These are phyloP conservation scores for Cyprinella venusta DNA, from an alignment of 2,797 vertebrate genomes.

Conservation along the genomic window DNA sequence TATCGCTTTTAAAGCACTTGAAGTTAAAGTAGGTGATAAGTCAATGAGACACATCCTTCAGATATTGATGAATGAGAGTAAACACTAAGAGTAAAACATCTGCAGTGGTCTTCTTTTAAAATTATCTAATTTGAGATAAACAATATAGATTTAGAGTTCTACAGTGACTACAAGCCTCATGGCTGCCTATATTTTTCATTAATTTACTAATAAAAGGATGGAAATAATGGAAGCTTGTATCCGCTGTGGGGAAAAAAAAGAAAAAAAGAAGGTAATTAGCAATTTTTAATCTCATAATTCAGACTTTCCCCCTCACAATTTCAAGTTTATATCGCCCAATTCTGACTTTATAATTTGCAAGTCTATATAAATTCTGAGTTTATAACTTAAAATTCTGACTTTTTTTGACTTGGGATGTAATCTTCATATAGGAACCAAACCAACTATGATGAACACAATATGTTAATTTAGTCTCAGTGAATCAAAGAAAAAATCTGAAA, in stretches of 20 bases:
- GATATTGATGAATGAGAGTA: background rate
- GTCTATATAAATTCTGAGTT: no score
- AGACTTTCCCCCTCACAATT: background rate
- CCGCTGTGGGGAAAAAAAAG: background rate
- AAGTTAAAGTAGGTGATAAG: background rate
- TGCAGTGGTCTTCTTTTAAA: background rate
- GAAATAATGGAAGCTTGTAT: background rate
- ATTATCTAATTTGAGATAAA: background rate
- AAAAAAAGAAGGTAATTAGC: background rate
- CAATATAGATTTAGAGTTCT: background rate
- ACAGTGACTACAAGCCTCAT: background rate
- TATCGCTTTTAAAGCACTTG: slow-evolving; percentile 17
- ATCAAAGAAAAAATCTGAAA: background rate
- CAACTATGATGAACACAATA: background rate
- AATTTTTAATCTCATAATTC: background rate
- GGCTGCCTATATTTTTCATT: background rate
- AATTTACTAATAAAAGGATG: background rate
- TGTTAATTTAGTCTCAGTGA: background rate
- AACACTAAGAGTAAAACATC: background rate
- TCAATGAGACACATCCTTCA: background rate
- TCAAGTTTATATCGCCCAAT: no score
- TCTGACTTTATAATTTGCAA: background rate
- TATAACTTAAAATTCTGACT: background rate
- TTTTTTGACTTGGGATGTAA: background rate
- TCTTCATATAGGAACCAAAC: background rate